Percentiles rank a stretch among this genome's conserved stretches.
phyloP scores from a whole-genome alignment of 2,888 invertebrate genomes.

The Agrypnus murinus region DNA sequence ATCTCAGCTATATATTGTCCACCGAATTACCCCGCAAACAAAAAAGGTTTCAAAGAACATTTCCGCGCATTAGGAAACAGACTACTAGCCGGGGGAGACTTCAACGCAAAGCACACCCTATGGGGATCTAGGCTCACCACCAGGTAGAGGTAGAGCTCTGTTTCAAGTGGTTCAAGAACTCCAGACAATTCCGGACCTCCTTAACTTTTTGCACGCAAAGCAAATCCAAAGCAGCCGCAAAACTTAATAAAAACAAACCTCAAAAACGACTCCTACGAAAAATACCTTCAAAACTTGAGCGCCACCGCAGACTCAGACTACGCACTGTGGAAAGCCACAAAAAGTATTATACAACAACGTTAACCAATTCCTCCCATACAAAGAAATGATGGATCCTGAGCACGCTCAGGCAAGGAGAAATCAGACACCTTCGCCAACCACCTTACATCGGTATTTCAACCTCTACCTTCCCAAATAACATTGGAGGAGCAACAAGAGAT shows the following conservation, averaged over 20 bases:
- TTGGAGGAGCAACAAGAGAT: too few relatives aligned
- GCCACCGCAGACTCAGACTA: neutral
- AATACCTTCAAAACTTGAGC: neutral
- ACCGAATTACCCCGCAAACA: conserved; percentile 42
- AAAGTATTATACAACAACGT: neutral
- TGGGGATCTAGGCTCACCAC: too few relatives aligned
- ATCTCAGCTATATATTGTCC: conserved; percentile 46
- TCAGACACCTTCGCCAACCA: too few relatives aligned
- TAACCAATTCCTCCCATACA: too few relatives aligned
- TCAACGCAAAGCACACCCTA: too few relatives aligned
- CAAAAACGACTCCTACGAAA: too few relatives aligned
- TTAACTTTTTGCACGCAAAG: neutral
- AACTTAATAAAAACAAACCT: too few relatives aligned
- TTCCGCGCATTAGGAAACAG: conserved; percentile 4
- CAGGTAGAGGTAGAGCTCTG: neutral
- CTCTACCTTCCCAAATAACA: too few relatives aligned
- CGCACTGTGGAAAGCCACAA: too few relatives aligned
- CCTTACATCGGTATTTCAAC: too few relatives aligned
- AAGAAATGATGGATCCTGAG: neutral
- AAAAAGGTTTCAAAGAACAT: conserved; percentile 18
- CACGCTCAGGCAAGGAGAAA: neutral
- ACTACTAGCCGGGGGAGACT: conserved; percentile 1
- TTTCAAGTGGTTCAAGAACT: neutral
- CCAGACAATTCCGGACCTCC: neutral
- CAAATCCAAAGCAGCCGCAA: neutral